phyloP scores from a whole-genome alignment of 2,113 vertebrate species.

The Leptobrachium leishanense region DNA sequence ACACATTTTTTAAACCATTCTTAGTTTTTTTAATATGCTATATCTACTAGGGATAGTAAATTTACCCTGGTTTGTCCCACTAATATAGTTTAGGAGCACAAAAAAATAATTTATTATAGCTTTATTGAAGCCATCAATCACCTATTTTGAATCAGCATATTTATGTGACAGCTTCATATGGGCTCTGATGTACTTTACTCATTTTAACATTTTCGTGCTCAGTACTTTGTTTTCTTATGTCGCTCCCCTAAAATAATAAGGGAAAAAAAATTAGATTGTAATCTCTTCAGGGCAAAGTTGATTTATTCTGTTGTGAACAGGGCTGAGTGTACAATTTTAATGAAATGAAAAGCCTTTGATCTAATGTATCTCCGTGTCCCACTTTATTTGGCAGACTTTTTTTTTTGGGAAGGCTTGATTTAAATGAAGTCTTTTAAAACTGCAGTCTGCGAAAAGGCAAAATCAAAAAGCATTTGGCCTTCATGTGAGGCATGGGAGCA shows the following conservation, averaged over 20 bases:
- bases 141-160: not conserved
- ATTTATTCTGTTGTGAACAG: conserved; percentile 29
- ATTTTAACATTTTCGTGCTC: conserved; percentile 19
- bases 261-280: conserved; percentile 33
- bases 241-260: not conserved
- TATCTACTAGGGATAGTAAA: too few relatives aligned
- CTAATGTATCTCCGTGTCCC: conserved; percentile 38
- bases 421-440: conserved; percentile 31
- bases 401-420: conserved; percentile 30
- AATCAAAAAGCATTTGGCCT: conserved; percentile 37
- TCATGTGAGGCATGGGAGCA: conserved; percentile 41
- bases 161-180: not conserved
- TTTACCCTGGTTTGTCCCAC: too few relatives aligned
- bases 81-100: too few relatives aligned
- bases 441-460: conserved; percentile 21
- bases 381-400: conserved; percentile 40
- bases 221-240: conserved; percentile 4
- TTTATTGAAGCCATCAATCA: too few relatives aligned
- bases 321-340: conserved; percentile 36
- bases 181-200: conserved; percentile 15
- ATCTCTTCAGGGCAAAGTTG: conserved; percentile 43
- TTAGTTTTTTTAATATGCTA: too few relatives aligned
- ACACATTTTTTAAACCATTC: too few relatives aligned
- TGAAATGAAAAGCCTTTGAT: conserved; percentile 39
- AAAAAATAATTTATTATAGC: too few relatives aligned